Evolutionary conservation across 2,797 vertebrate genomes (phyloP).

Genomic region (Liasis olivaceus): DNA sequence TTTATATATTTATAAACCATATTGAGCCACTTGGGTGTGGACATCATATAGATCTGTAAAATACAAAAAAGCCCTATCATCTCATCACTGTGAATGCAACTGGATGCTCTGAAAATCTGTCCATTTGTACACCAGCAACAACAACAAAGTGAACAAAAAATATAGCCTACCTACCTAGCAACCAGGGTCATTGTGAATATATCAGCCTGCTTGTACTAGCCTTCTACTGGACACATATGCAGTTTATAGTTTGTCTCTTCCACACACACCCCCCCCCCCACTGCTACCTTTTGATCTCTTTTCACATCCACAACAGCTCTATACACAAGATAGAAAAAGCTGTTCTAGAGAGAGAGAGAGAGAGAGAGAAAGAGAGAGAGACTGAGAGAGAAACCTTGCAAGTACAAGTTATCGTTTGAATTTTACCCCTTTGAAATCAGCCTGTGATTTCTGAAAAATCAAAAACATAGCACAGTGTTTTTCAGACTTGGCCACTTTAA

Average conservation of each 20-base stretch:
- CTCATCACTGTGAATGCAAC: neutral
- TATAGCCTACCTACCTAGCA: neutral
- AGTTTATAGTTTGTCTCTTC: neutral
- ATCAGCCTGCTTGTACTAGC: neutral
- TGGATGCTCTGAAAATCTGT: neutral
- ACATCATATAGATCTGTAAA: neutral
- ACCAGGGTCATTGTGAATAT: neutral
- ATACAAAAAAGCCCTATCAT: accelerated
- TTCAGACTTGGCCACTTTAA: neutral
- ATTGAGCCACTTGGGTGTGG: neutral
- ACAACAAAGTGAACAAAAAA: neutral
- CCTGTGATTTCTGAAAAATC: neutral
- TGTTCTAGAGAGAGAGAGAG: neutral
- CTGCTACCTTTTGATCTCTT: neutral
- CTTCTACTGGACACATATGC: accelerated
- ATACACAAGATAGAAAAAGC: neutral
- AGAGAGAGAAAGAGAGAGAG: too few relatives aligned
- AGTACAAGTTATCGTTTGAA: neutral
- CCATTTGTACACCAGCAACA: neutral
- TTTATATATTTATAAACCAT: neutral
- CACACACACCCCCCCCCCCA: neutral
- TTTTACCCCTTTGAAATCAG: neutral
- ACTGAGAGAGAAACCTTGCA: neutral
- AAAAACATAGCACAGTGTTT: neutral
- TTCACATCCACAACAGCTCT: neutral